Conservation (phyloP, 2,888 invertebrate genomes). For the Pilophorus perplexus region DNA sequence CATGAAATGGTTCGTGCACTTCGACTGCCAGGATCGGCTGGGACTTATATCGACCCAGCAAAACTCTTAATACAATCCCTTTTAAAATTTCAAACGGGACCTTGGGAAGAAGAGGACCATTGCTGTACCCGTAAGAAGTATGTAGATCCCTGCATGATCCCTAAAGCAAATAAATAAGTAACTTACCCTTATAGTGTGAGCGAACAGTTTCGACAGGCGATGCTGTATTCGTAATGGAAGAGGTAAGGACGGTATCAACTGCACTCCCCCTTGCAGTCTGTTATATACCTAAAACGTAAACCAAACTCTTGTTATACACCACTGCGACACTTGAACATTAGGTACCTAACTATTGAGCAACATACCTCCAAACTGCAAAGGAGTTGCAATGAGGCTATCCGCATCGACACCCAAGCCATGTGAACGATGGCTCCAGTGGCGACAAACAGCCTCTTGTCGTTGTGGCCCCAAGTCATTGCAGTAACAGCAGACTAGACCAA, state of each 20-base stretch:
- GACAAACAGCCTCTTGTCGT: conserved; percentile 90
- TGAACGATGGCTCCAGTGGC: conserved; percentile 88
- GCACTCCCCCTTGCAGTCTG: conserved; percentile 46
- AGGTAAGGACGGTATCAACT: conserved; percentile 58
- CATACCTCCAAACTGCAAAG: conserved; percentile 77
- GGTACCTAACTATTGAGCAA: conserved; percentile 54
- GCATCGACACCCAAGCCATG: conserved; percentile 88
- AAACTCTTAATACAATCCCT: too few relatives aligned
- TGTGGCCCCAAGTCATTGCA: conserved; percentile 97
- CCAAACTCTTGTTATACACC: conserved; percentile 53
- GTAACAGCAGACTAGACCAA: conserved; percentile 71
- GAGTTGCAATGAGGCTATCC: conserved; percentile 86
- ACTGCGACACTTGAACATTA: too few relatives aligned
- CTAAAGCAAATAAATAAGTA: too few relatives aligned
- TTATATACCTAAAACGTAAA: conserved; percentile 45
- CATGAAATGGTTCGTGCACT: too few relatives aligned
- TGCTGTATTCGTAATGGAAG: conserved; percentile 83
- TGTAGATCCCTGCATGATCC: background rate
- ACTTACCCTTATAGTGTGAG: conserved; percentile 87
- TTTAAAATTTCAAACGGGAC: too few relatives aligned
- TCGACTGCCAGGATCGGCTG: too few relatives aligned
- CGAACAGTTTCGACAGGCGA: conserved; percentile 80
- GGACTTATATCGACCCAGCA: too few relatives aligned
- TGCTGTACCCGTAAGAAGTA: too few relatives aligned
- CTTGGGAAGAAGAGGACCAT: too few relatives aligned